phyloP scores from a whole-genome alignment of 2,888 invertebrate species.

The Pseudanteris insignis region DNA sequence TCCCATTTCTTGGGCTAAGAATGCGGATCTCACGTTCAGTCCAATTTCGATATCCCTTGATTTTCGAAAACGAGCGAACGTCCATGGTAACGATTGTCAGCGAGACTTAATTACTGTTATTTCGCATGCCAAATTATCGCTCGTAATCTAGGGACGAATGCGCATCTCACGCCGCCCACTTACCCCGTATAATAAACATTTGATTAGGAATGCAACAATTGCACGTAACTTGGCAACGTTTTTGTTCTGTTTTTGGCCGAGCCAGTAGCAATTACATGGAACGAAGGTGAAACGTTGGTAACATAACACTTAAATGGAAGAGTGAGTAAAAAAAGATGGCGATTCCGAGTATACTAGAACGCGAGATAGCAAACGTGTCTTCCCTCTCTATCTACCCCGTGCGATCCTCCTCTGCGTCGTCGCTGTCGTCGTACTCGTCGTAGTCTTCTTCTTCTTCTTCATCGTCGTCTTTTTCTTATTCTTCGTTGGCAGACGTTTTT shows the following conservation, averaged over 20 bases:
- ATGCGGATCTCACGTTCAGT: too few species aligned
- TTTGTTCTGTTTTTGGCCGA: slow-evolving; percentile 16
- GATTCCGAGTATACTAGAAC: slow-evolving; percentile 33
- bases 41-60: too few species aligned
- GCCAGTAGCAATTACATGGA: slow-evolving; percentile 26
- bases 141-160: slow-evolving; percentile 1
- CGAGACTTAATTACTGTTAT: slow-evolving; percentile 31
- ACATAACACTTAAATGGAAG: slow-evolving; percentile 30
- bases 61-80: too few species aligned
- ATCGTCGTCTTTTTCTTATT: slow-evolving; percentile 13
- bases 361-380: slow-evolving; percentile 25
- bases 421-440: slow-evolving; percentile 16
- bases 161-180: not conserved
- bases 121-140: slow-evolving; percentile 1
- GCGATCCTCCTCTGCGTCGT: slow-evolving; percentile 12
- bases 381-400: slow-evolving; percentile 1
- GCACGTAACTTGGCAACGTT: slow-evolving; percentile 5
- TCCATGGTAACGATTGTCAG: too few species aligned
- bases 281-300: slow-evolving; percentile 36
- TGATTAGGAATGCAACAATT: slow-evolving; percentile 26
- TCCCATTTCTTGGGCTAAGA: too few species aligned
- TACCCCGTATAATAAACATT: slow-evolving; percentile 16
- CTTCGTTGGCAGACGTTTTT: slow-evolving; percentile 37
- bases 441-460: slow-evolving; percentile 19
- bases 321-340: slow-evolving; percentile 34